A percentile compares a stretch with the other conserved stretches of the same genome.
These are phyloP conservation scores for Pipistrellus pygmaeus DNA, from an alignment of 2,797 vertebrate genomes.

Conservation along the genomic window DNA sequence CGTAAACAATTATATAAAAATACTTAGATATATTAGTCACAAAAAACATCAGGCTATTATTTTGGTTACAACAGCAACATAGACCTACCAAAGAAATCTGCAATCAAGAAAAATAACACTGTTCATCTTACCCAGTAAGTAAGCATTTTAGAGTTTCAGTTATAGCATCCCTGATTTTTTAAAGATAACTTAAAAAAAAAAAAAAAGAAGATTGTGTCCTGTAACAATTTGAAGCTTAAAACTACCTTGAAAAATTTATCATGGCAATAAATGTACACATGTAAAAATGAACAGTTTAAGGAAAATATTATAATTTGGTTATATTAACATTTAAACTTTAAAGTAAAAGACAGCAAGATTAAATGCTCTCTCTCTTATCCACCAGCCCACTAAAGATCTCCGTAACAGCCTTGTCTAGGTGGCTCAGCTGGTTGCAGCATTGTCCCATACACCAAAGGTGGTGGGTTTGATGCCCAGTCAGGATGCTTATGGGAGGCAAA, in stretches of 20 bases:
- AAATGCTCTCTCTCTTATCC: neutral
- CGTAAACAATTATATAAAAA: slow-evolving; percentile 61
- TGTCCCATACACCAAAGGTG: neutral
- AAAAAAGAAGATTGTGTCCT: neutral
- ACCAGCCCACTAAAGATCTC: neutral
- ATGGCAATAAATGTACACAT: slow-evolving; percentile 26
- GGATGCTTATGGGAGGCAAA: neutral
- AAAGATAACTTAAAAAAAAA: neutral
- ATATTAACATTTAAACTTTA: slow-evolving; percentile 31
- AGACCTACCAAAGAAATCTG: slow-evolving; percentile 1
- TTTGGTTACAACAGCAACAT: slow-evolving; percentile 54
- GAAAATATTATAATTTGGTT: slow-evolving; percentile 36
- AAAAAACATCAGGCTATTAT: slow-evolving; percentile 54
- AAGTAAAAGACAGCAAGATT: slow-evolving; percentile 57
- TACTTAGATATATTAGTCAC: slow-evolving; percentile 16
- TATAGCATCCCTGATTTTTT: neutral
- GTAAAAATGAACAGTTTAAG: slow-evolving; percentile 1
- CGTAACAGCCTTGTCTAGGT: neutral
- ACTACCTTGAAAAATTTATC: slow-evolving; percentile 41
- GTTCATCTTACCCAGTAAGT: neutral
- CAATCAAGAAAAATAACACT: slow-evolving; percentile 55
- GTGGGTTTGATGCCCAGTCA: neutral
- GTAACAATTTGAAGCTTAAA: slow-evolving; percentile 39
- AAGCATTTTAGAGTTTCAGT: slow-evolving; percentile 40
- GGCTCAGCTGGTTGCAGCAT: neutral